phyloP scores from a whole-genome alignment of 2,113 vertebrate genomes.

The Cinclus mexicanus region DNA sequence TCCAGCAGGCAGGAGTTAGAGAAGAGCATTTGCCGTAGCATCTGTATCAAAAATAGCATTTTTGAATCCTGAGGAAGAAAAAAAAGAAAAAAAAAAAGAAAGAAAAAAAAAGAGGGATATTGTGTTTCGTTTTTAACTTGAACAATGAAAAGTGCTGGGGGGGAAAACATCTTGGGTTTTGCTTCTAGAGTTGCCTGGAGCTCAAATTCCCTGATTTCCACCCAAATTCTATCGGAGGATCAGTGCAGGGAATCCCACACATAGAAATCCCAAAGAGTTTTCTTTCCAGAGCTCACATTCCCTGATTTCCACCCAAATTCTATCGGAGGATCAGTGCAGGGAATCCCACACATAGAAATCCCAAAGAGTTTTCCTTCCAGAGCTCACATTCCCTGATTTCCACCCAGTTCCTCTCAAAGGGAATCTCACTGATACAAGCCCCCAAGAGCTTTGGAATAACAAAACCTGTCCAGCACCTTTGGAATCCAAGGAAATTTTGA shows the following conservation, averaged over 20 bases:
- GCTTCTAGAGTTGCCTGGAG: not conserved
- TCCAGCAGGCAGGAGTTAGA: not conserved
- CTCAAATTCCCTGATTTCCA: not conserved
- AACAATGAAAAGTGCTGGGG: not conserved
- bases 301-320: not conserved
- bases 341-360: not conserved
- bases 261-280: not conserved
- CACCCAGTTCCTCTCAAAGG: not conserved
- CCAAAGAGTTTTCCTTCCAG: not conserved
- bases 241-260: not conserved
- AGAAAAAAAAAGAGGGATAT: no score
- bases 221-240: not conserved
- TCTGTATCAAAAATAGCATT: no score
- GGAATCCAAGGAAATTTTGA: not conserved
- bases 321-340: not conserved
- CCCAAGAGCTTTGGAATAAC: not conserved
- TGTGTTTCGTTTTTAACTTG: not conserved
- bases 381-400: not conserved
- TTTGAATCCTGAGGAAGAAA: not conserved
- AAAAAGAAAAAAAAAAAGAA: not conserved
- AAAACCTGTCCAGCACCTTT: not conserved
- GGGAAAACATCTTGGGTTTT: not conserved
- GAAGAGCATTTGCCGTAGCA: not conserved
- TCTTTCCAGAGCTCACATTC: fast-evolving
- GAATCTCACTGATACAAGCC: not conserved